Base-by-base conservation (phyloP, 2,113 vertebrate species). In the Pteruthius melanotis region DNA sequence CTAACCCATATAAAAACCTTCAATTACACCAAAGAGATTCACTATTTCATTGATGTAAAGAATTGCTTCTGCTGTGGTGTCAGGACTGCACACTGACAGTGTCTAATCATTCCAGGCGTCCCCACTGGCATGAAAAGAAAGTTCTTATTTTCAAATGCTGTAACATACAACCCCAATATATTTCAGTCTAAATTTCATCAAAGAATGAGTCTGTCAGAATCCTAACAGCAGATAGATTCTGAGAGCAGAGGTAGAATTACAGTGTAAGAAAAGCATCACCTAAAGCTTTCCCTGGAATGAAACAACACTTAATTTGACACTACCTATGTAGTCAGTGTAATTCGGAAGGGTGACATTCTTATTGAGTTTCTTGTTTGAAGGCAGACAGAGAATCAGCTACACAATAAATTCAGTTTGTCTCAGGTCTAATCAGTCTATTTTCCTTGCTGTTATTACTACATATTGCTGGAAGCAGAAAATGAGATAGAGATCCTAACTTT, bases 71-170 rank as follows among this genome's bases (percentile, higher is more conserved):
- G 40, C 65, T 87, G 11, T 68, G 33, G 57, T 94, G 57, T 85
- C 80, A 81, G 40, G 39, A 92, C 35, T 87, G n/a, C 60, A 56
- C 35, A 72, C n/a, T 68, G 64, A 83, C 64, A 89, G 56, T 27
- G 39, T 61, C 33, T 92, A 91, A 92, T 89, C 86, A 96, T 92
- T 91, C 53, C 83, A 92, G 42, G 35, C 60, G 40, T 79, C 60
- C 74, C 60, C 60, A 86, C 14, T 66, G 75, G 70, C 68, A 93
- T 37, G 33, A 85, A 93, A 85, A 96, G 64, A 89, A 93, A 96
- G 37, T 27, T 91, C 44, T 92, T 95, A 6, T 52, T 69, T 96
- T 93, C 44, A 91, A 93, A 83, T 76, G 71, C 83, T 81, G 56
- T 88, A 93, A 76, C 89, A 89, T 52, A 47, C 60, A 95, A 65